Evolutionary conservation across 2,797 vertebrate species (phyloP), one percentile per base, ranked within the genome.

Genomic region (Girardinus metallicus): DNA sequence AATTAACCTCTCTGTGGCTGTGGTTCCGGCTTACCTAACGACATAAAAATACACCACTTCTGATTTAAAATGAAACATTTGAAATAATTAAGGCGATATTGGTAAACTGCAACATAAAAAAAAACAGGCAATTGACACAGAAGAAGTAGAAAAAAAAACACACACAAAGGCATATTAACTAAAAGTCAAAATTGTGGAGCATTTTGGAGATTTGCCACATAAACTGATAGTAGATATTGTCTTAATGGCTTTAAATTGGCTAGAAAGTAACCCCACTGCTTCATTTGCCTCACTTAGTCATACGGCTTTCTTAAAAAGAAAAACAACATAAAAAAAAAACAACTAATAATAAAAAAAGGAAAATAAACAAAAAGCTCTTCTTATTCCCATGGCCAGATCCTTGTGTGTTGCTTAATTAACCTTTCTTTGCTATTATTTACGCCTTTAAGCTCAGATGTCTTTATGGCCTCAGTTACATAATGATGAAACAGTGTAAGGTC

Each of bases 401-500:
- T 84, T 82, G 72, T 89, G 82, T 78, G 87, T 90, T 87, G 88
- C 89, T 90, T 91, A 82, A 43, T 57, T 85, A 73, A 87, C 60
- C 80, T 89, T 81, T 86, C 76, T 81, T 84, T 75, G 44, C 89
- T 75, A 77, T 74, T 71, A 78, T 78, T 85, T 80, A 78, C 74
- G 75, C 83, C 2, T 72, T 87, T 92, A 93, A 73, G 72, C 75
- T 72, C 90, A 90, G 95, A 94, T 96, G 95, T 97, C 95, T 96
- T 83, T 96, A 97, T 97, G 96, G 97, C 97, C 96, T 97, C 96
- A 87, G 94, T 94, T 95, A 93, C 93, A 89, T 94, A 91, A 93
- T 82, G 90, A 95, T 96, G 96, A 98, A 76, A 99, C 98, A 99
- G 98, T 99, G 97, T 97, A 96, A 98, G 97, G 97, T 99, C 98